These are phyloP conservation scores for Tetraneura akinire DNA, from an alignment of 1,140 invertebrate species.

Conservation along the genomic window DNA sequence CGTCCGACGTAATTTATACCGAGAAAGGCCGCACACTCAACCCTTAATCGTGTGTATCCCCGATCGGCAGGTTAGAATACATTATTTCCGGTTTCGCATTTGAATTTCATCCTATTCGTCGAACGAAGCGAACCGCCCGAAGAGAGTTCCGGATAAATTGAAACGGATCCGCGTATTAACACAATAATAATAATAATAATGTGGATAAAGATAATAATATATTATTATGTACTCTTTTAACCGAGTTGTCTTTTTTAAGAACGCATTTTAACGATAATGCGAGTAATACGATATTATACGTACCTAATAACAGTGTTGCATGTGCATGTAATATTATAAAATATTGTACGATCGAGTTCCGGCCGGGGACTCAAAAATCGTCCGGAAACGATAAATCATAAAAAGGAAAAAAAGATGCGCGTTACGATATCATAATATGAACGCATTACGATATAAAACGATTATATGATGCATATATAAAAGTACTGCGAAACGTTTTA, in stretches of 20 bases:
- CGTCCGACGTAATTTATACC: constrained; percentile 9
- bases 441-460: background rate
- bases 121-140: no score
- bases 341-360: background rate
- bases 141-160: background rate
- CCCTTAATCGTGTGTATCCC: constrained; percentile 12
- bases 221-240: no score
- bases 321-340: no score
- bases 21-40: no score
- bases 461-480: background rate
- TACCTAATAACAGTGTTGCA: background rate
- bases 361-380: background rate
- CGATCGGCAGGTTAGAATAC: constrained; percentile 6
- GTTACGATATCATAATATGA: background rate
- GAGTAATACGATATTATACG: no score
- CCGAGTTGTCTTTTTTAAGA: no score
- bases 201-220: no score
- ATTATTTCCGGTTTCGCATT: constrained; percentile 3
- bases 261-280: no score
- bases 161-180: background rate
- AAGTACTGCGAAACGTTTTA: background rate
- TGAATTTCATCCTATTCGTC: background rate
- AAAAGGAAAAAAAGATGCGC: background rate
- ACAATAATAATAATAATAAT: no score
- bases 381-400: background rate